Evolutionary conservation across 2,888 invertebrate species (phyloP).

Genomic region (Microchrysa polita): DNA sequence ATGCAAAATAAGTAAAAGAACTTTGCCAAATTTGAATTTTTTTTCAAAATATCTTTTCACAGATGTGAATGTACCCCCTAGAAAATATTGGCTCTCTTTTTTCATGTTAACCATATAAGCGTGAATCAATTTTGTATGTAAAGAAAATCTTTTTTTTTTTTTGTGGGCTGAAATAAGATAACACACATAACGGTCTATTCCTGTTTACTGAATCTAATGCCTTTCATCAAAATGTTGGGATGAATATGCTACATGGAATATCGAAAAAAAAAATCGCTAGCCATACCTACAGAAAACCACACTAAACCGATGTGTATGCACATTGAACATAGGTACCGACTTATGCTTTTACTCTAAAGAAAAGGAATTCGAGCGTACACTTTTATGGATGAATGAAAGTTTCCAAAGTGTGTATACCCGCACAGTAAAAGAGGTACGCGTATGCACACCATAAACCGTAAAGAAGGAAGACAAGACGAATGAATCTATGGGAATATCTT

Average conservation of each 20-base stretch:
- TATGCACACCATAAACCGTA: too few species aligned
- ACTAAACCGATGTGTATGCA: background rate
- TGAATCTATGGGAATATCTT: background rate
- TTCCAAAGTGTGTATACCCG: constrained; percentile 23
- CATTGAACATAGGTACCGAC: background rate
- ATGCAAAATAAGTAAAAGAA: too few species aligned
- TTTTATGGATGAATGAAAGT: constrained; percentile 39
- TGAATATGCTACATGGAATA: background rate
- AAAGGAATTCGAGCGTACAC: constrained; percentile 38
- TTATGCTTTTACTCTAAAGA: constrained; percentile 32
- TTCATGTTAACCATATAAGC: constrained; percentile 21
- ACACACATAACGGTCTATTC: background rate
- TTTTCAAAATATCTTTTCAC: background rate
- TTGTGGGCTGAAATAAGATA: background rate
- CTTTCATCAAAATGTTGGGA: background rate
- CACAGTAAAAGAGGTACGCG: constrained; percentile 31
- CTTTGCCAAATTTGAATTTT: background rate
- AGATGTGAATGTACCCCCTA: background rate
- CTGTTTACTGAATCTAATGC: background rate
- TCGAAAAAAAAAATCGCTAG: constrained; percentile 1
- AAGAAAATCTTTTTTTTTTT: too few species aligned
- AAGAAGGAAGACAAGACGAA: too few species aligned
- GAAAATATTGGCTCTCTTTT: constrained; percentile 14
- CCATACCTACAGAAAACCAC: constrained; percentile 1
- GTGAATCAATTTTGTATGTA: constrained; percentile 18